Conservation (phyloP, 2,113 vertebrate species). For the Pseudorhombus dupliciocellatus region DNA sequence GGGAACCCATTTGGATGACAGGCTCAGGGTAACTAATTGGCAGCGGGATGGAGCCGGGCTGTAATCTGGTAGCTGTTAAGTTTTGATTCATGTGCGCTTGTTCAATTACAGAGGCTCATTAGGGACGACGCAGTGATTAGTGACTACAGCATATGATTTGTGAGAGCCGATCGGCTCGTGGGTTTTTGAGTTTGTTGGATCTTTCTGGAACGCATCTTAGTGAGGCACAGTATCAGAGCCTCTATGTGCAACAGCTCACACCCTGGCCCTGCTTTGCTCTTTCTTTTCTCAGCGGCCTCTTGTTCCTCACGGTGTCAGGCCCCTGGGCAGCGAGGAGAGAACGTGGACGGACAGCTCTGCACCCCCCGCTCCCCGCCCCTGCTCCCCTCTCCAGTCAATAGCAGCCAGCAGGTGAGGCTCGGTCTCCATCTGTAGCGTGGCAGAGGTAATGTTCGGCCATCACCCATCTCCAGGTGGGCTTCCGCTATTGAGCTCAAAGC, state of each 20-base stretch:
- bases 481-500: slow-evolving; percentile 70
- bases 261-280: neutral
- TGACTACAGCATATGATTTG: slow-evolving; percentile 27
- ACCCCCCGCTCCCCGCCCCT: slow-evolving; percentile 21
- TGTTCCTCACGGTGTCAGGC: slow-evolving; percentile 26
- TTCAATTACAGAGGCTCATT: slow-evolving; percentile 52
- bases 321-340: slow-evolving; percentile 15
- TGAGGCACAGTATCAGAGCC: neutral
- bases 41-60: slow-evolving; percentile 32
- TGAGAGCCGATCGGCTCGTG: neutral
- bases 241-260: neutral
- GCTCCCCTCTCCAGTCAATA: slow-evolving; percentile 64
- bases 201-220: neutral
- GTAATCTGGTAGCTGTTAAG: slow-evolving; percentile 34
- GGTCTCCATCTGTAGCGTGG: slow-evolving; percentile 63
- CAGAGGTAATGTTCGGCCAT: slow-evolving; percentile 74
- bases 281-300: slow-evolving; percentile 5
- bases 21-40: slow-evolving; percentile 50
- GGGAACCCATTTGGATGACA: slow-evolving; percentile 22
- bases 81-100: slow-evolving; percentile 48
- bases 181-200: neutral
- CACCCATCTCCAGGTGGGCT: slow-evolving; percentile 76
- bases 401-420: slow-evolving; percentile 68
- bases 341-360: slow-evolving; percentile 52
- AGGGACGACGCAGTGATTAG: slow-evolving; percentile 34